Evolutionary conservation across 2,888 invertebrate genomes (phyloP).

Genomic region (Homarus gammarus): DNA sequence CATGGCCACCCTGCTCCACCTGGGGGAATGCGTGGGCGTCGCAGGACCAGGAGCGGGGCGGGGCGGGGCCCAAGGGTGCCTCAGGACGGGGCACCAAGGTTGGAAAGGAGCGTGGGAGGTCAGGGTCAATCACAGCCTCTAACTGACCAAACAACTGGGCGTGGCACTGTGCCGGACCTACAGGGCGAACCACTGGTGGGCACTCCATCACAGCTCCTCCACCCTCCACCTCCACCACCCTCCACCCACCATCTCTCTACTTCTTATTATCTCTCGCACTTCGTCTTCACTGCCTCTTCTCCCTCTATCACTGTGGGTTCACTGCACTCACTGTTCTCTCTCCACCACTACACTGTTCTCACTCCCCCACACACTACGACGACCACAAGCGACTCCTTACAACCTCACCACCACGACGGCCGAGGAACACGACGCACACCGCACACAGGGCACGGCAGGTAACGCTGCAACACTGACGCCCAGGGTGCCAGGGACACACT

Average conservation of each 20-base stretch:
- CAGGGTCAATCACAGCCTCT: conserved; percentile 3
- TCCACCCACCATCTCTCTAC: background rate
- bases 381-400: too few relatives aligned
- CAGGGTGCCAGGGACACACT: conserved; percentile 11
- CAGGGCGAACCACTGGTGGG: conserved; percentile 32
- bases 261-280: too few relatives aligned
- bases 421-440: background rate
- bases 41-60: conserved; percentile 28
- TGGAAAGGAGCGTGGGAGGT: conserved; percentile 30
- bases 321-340: background rate
- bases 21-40: conserved; percentile 38
- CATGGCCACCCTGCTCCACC: conserved; percentile 31
- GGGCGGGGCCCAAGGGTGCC: conserved; percentile 2
- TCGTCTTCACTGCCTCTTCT: background rate
- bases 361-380: too few relatives aligned
- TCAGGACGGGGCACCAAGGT: background rate
- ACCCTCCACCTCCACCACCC: background rate
- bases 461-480: conserved; percentile 6
- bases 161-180: conserved; percentile 49
- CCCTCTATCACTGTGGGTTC: background rate
- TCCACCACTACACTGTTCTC: too few relatives aligned
- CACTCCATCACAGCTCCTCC: conserved; percentile 12
- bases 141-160: conserved; percentile 52
- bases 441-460: background rate
- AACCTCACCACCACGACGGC: too few relatives aligned